Evolutionary conservation across 2,113 vertebrate species (phyloP).

Genomic region (Vireo altiloquus): DNA sequence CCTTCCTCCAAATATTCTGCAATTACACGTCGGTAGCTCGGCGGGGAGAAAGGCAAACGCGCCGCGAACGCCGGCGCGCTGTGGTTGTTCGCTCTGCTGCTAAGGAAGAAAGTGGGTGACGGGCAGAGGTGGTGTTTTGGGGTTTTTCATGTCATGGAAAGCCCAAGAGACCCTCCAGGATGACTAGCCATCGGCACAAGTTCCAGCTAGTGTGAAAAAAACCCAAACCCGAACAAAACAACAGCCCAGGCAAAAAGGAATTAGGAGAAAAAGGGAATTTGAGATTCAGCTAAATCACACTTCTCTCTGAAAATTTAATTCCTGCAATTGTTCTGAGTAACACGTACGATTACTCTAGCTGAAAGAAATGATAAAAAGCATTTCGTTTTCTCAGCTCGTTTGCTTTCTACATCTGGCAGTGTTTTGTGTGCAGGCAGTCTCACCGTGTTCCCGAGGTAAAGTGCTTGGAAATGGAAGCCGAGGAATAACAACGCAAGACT

Average conservation of each 20-base stretch:
- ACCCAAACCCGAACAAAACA: neutral
- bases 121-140: neutral
- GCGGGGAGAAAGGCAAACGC: neutral
- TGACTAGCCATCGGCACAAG: neutral
- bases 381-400: slow-evolving; percentile 50
- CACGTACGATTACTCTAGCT: neutral
- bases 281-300: neutral
- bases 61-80: fast-evolving
- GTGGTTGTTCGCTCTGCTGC: neutral
- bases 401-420: slow-evolving; percentile 39
- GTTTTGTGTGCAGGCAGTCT: neutral
- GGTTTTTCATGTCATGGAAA: neutral
- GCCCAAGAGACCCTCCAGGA: neutral
- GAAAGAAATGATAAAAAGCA: slow-evolving; percentile 44
- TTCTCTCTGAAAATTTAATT: slow-evolving; percentile 14
- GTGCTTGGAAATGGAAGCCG: neutral
- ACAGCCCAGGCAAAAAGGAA: neutral
- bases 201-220: neutral
- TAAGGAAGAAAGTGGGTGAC: neutral
- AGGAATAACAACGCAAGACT: neutral
- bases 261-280: neutral
- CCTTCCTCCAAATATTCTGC: slow-evolving; percentile 8
- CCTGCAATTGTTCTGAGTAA: slow-evolving; percentile 3
- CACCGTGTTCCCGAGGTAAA: neutral
- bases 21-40: neutral